Evolutionary conservation across 2,113 vertebrate species (phyloP).

Genomic region (Balaeniceps rex): DNA sequence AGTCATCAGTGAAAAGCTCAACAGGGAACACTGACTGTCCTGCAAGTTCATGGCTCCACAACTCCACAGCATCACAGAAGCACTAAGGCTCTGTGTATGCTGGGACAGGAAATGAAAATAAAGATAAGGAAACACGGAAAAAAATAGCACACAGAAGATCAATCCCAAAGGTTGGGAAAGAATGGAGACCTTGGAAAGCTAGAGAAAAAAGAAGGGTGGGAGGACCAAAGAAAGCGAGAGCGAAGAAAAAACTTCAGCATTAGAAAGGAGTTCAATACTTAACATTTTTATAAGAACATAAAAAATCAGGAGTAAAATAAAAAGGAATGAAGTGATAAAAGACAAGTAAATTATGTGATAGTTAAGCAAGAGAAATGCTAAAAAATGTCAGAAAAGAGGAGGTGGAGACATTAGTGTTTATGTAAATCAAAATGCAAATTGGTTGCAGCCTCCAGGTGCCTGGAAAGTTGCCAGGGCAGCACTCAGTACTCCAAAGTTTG

Average conservation of each 20-base stretch:
- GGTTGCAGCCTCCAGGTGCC: conserved; percentile 41
- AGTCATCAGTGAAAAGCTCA: neutral
- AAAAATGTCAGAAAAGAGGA: conserved; percentile 59
- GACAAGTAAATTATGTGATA: conserved; percentile 62
- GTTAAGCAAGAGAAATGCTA: conserved; percentile 45
- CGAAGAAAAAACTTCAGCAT: too few relatives aligned
- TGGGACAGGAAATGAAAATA: neutral
- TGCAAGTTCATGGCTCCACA: neutral
- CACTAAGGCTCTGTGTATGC: neutral
- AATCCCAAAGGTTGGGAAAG: neutral
- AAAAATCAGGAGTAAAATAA: conserved; percentile 8
- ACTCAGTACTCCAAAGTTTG: conserved; percentile 55
- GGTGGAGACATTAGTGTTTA: conserved; percentile 58
- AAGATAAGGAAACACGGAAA: neutral
- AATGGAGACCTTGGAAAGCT: too few relatives aligned
- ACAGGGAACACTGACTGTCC: neutral
- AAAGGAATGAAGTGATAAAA: conserved; percentile 42
- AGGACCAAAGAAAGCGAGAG: too few relatives aligned
- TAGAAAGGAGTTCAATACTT: neutral
- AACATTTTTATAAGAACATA: neutral
- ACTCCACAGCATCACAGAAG: neutral
- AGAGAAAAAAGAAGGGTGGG: too few relatives aligned
- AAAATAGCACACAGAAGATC: neutral
- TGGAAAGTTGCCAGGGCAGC: conserved; percentile 62
- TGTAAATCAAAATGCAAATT: conserved; percentile 55